Evolutionary conservation across 2,888 invertebrate genomes (phyloP).

Genomic region (Polia nebulosa): DNA sequence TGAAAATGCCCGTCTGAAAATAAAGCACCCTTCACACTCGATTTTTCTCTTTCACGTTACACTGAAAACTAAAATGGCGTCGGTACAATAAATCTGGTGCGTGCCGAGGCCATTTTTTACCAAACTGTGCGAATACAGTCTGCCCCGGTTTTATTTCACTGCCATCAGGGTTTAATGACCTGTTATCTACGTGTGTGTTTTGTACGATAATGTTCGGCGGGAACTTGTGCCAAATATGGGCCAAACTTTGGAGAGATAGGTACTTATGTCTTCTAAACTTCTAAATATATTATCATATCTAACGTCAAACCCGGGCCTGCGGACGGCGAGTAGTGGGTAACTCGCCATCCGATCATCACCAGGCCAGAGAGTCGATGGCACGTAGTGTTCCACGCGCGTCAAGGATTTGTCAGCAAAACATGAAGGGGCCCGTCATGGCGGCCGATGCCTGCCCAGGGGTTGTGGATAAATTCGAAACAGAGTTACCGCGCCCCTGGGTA

Average conservation of each 20-base stretch:
- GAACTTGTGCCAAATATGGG: slow-evolving; percentile 1
- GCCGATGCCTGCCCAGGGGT: no score
- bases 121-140: slow-evolving; percentile 42
- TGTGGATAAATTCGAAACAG: no score
- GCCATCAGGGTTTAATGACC: slow-evolving; percentile 61
- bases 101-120: slow-evolving; percentile 54
- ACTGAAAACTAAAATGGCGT: slow-evolving; percentile 55
- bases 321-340: no score
- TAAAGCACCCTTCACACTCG: slow-evolving; percentile 17
- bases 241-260: not conserved
- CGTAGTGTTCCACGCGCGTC: no score
- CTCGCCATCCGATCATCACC: no score
- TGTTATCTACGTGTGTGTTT: slow-evolving; percentile 43
- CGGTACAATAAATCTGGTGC: slow-evolving; percentile 54
- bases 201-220: slow-evolving; percentile 16
- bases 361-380: no score
- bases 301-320: no score
- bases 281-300: no score
- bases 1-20: slow-evolving; percentile 18
- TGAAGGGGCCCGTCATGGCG: no score
- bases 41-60: slow-evolving; percentile 35
- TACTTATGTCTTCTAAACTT: not conserved
- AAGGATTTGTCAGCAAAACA: no score
- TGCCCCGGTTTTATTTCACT: slow-evolving; percentile 24
- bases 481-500: no score